Percentiles rank a stretch among this genome's conserved stretches.
These are phyloP conservation scores for Anoncus sp. DNA, from an alignment of 2,888 invertebrate genomes.

Conservation along the genomic window DNA sequence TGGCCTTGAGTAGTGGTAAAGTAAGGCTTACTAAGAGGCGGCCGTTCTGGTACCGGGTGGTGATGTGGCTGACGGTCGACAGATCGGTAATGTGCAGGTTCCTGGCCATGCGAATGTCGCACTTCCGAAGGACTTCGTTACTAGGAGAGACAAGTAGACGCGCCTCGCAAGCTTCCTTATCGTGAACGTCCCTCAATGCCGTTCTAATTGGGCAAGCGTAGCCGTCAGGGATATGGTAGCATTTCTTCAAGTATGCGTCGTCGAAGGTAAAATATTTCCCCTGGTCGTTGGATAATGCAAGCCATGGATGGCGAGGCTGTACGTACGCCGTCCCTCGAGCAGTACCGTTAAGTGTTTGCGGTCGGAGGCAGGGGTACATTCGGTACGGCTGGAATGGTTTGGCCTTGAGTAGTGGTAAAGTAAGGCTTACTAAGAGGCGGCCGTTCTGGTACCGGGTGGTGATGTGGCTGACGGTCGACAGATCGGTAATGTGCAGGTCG, in stretches of 20 bases:
- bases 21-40: too few relatives aligned
- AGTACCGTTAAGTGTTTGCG: background rate
- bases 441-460: too few relatives aligned
- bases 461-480: background rate
- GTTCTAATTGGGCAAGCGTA: background rate
- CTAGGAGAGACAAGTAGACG: background rate
- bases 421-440: background rate
- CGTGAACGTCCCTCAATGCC: background rate
- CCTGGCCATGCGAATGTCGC: background rate
- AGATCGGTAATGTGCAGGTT: too few relatives aligned
- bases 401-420: background rate
- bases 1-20: too few relatives aligned
- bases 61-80: too few relatives aligned
- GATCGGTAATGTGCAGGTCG: background rate
- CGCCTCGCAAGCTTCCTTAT: background rate
- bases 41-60: too few relatives aligned
- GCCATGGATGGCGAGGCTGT: background rate
- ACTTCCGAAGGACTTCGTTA: background rate
- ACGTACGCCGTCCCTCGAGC: background rate
- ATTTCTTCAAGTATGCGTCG: background rate
- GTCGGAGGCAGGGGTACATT: background rate
- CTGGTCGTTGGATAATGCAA: background rate
- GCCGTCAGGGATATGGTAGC: background rate
- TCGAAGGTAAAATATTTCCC: background rate
- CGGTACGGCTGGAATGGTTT: background rate